These are phyloP conservation scores for Heterotilapia buettikoferi DNA, from an alignment of 2,113 vertebrate genomes.

Conservation along the genomic window DNA sequence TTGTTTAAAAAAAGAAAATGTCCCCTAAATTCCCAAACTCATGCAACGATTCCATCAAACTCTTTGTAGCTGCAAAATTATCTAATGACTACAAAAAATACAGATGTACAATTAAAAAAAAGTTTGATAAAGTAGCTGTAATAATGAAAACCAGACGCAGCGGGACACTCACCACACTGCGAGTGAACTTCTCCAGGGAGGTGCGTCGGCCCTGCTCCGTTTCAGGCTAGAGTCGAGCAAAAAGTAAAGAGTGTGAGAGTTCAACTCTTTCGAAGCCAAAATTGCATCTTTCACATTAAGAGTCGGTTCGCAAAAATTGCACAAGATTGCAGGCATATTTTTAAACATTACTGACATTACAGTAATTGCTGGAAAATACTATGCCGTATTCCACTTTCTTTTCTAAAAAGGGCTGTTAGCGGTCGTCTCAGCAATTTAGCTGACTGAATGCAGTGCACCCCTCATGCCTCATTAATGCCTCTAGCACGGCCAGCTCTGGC, in stretches of 20 bases:
- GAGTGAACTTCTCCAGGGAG: slow-evolving; percentile 99
- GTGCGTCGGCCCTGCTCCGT: slow-evolving; percentile 95
- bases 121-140: not conserved
- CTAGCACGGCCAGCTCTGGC: not conserved
- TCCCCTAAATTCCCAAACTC: not conserved
- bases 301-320: not conserved
- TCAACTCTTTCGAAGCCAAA: not conserved
- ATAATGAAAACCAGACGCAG: not conserved
- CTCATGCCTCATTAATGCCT: not conserved
- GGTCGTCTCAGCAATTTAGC: not conserved
- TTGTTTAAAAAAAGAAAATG: not conserved
- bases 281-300: not conserved
- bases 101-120: not conserved
- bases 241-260: not conserved
- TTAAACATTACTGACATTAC: not conserved
- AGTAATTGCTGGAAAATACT: not conserved
- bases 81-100: not conserved
- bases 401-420: not conserved
- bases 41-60: not conserved
- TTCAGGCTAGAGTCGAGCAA: slow-evolving; percentile 79
- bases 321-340: not conserved
- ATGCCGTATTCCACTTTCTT: not conserved
- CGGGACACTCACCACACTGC: slow-evolving; percentile 87
- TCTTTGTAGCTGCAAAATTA: not conserved
- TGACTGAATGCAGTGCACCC: not conserved